phyloP scores from a whole-genome alignment of 2,797 vertebrate species.

The Phataginus tetradactyla region DNA sequence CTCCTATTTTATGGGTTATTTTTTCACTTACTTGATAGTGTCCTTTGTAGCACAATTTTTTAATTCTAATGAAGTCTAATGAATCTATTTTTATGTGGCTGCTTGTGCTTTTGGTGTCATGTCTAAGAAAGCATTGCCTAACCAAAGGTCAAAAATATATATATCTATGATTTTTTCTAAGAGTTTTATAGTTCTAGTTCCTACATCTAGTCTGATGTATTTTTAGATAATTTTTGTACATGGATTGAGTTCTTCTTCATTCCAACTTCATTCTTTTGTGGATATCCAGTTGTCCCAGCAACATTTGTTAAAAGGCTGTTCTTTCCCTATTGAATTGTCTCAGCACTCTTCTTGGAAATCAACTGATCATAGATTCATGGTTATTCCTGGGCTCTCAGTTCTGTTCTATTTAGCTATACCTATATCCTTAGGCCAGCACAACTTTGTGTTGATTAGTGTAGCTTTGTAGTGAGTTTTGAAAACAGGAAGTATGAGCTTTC shows the following conservation, averaged over 20 bases:
- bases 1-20: not conserved
- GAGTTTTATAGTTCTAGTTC: not conserved
- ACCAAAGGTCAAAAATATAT: not conserved
- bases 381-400: not conserved
- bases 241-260: not conserved
- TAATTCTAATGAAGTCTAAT: not conserved
- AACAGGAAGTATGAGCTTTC: not conserved
- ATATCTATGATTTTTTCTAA: not conserved
- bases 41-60: not conserved
- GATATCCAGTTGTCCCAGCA: not conserved
- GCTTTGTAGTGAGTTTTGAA: not conserved
- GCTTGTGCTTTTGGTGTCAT: not conserved
- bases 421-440: not conserved
- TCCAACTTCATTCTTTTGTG: not conserved
- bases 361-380: not conserved
- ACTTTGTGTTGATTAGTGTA: not conserved
- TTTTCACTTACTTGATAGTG: not conserved
- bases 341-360: not conserved
- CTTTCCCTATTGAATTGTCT: not conserved
- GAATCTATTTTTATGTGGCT: not conserved
- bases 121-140: not conserved
- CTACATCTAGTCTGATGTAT: not conserved
- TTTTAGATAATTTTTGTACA: constrained; percentile 1
- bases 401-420: not conserved
- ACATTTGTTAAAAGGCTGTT: not conserved